Evolutionary conservation across 1,140 invertebrate genomes (phyloP).

Genomic region (Penaeus vannamei): DNA sequence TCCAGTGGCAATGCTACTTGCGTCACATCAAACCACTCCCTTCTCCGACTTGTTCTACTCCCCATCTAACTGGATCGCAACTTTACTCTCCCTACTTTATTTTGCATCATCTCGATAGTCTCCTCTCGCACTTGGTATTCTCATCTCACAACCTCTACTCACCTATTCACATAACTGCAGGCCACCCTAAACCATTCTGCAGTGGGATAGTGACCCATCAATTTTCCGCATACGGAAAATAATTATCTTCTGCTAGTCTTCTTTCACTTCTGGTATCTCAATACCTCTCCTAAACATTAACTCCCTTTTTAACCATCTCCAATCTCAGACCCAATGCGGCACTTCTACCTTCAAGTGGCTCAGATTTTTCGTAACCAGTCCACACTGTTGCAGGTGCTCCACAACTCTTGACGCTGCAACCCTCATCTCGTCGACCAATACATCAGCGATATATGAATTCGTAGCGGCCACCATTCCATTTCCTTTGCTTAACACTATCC

Average conservation of each 20-base stretch:
- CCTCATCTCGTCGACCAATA: background rate
- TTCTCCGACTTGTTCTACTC: too few species aligned
- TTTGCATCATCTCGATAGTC: background rate
- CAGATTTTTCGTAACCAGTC: background rate
- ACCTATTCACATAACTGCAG: background rate
- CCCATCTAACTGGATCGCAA: too few species aligned
- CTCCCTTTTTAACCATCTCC: background rate
- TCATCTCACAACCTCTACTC: background rate
- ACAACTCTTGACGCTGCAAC: too few species aligned
- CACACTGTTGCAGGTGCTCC: background rate
- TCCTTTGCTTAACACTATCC: slow-evolving; percentile 10
- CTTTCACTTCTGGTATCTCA: background rate
- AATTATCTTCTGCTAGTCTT: background rate
- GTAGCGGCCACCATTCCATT: background rate
- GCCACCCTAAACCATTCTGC: background rate
- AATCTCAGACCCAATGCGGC: background rate
- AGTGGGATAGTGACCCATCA: background rate
- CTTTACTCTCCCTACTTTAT: too few species aligned
- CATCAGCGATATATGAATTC: background rate
- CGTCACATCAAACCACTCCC: too few species aligned
- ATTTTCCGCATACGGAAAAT: background rate
- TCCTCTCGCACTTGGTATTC: background rate
- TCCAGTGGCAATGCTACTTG: too few species aligned
- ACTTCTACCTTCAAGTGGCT: background rate
- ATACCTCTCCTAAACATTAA: background rate